phyloP scores from a whole-genome alignment of 2,113 vertebrate species.

The Callospermophilus lateralis region DNA sequence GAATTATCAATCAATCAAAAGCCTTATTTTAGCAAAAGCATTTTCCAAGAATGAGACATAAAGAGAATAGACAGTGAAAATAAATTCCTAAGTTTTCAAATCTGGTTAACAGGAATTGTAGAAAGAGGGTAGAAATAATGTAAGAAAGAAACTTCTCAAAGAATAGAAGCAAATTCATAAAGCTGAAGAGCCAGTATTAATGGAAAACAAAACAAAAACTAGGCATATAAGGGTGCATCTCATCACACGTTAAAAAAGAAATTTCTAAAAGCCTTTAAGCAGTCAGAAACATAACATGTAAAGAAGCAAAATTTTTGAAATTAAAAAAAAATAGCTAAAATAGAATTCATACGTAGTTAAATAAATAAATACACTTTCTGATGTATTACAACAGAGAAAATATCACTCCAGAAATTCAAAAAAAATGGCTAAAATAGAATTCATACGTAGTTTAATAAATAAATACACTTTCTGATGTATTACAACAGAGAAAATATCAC shows the following conservation, averaged over 20 bases:
- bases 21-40: not conserved
- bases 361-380: constrained; percentile 1
- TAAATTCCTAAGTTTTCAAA: not conserved
- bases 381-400: not conserved
- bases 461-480: not conserved
- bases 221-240: not conserved
- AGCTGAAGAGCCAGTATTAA: not conserved
- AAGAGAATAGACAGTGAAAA: not conserved
- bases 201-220: not conserved
- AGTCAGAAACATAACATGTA: not conserved
- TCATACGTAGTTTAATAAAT: not conserved
- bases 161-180: constrained; percentile 8
- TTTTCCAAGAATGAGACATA: not conserved
- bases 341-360: not conserved
- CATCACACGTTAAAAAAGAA: not conserved
- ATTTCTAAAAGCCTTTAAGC: not conserved
- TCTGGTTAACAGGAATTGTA: not conserved
- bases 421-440: not conserved
- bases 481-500: not conserved
- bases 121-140: not conserved
- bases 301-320: constrained; percentile 9
- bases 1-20: not conserved
- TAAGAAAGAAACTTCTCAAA: constrained; percentile 6
- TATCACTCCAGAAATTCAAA: not conserved
- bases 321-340: not conserved